Conservation (phyloP, 1,140 invertebrate species). For the Lucilia sericata region DNA sequence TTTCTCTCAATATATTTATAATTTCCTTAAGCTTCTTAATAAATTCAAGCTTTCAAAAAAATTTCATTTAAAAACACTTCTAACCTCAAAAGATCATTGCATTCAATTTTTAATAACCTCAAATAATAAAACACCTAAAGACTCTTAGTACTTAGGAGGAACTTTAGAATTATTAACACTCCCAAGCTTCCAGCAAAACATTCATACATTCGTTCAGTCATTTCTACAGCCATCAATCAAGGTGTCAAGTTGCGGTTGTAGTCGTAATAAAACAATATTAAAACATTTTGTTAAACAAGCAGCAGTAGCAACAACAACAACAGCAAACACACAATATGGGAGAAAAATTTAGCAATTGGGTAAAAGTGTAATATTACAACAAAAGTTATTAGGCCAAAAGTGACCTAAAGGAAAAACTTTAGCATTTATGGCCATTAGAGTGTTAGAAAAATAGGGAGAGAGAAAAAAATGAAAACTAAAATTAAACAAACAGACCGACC, state of each 20-base stretch:
- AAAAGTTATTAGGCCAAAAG: slow-evolving; percentile 41
- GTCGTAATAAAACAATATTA: neutral
- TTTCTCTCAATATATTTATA: too few relatives aligned
- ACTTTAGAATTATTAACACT: neutral
- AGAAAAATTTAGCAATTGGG: neutral
- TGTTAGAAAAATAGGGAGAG: neutral
- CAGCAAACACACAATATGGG: neutral
- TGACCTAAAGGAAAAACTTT: slow-evolving; percentile 5
- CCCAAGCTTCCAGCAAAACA: neutral
- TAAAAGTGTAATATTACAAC: slow-evolving; percentile 12
- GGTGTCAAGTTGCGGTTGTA: slow-evolving; percentile 31
- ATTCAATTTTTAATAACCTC: too few relatives aligned
- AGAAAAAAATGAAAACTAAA: neutral
- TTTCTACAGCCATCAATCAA: slow-evolving; percentile 28
- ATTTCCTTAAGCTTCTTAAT: too few relatives aligned
- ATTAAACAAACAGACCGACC: neutral
- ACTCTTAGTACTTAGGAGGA: neutral
- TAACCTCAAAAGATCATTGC: too few relatives aligned
- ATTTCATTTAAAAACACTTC: too few relatives aligned
- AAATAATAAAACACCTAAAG: neutral
- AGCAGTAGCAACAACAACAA: neutral
- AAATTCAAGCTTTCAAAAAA: too few relatives aligned
- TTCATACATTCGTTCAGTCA: neutral
- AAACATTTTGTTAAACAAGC: slow-evolving; percentile 37
- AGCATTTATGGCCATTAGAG: slow-evolving; percentile 1